Evolutionary conservation across 2,888 invertebrate species (phyloP), one percentile per base, ranked within the genome.

Genomic region (Dichetophora obliterata): DNA sequence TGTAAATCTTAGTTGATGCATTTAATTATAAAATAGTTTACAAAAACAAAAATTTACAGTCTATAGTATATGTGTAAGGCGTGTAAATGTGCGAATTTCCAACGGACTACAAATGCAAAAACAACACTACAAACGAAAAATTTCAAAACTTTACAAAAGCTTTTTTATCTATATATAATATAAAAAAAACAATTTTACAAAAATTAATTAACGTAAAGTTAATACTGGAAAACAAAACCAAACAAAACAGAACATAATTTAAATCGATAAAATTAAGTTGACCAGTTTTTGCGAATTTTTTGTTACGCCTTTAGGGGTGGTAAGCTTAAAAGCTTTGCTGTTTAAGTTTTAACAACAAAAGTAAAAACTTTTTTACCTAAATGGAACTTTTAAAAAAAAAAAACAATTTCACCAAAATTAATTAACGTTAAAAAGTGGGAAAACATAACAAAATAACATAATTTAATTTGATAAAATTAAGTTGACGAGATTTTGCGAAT

Each of bases 141-240:
- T 43, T 19, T 24, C 57, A 14, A 14, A 5, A 9, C 19, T 5
- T 24, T 27, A 19, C 54, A 22, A 27, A 19, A 3, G 27, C 24
- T 11, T 9, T 5, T 59, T 24, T 27, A 1, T 8, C 57, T 5
- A 14, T 24, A 19, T 4, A 57, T 11, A 24, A 9, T 22, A 6
- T 54, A n/a, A 57, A n/a, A 16, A 85, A 84, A 68, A 77, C 19
- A 68, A 16, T 43, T 48, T 22, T 22, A 22, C 43, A 37, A 68
- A 5, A 27, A 63, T 24, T 1, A 63, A 22, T 19, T 70, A 19
- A 14, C 1, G 63, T 31, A 4, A 31, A 14, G 54, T 22, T 16
- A 31, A 59, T 19, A n/a, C 43, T 48, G 34, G 2, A 50, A 59
- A 27, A 37, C 34, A n/a, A 50, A 27, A 54, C 2, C 68, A 63